Conservation (phyloP, 2,797 vertebrate species). For the Sternotherus odoratus region DNA sequence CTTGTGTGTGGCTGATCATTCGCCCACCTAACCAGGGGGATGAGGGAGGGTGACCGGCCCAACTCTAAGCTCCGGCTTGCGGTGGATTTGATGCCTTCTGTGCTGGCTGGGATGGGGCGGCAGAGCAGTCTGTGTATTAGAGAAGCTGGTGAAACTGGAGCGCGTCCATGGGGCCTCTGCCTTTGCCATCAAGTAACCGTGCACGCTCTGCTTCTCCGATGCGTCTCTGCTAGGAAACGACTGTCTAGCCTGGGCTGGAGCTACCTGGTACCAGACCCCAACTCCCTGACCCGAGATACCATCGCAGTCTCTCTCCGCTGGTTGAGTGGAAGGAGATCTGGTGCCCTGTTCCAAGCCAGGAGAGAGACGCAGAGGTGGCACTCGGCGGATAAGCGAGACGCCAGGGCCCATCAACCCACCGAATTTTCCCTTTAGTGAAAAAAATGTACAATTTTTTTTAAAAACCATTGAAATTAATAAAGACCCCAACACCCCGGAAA, state of each 20-base stretch:
- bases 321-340: not conserved
- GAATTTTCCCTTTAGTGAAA: not conserved
- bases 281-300: not conserved
- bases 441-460: conserved; percentile 20
- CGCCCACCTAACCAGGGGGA: not conserved
- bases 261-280: not conserved
- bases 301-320: not conserved
- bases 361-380: not conserved
- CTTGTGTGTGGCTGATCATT: not conserved
- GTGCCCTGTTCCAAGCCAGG: not conserved
- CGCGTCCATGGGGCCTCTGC: not conserved
- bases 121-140: not conserved
- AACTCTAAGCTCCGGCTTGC: not conserved
- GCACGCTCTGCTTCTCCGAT: not conserved
- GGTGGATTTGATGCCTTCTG: not conserved
- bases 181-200: not conserved
- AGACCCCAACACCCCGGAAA: not conserved
- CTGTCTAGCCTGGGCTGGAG: not conserved
- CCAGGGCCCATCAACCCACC: too few relatives aligned
- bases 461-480: conserved; percentile 31
- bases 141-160: not conserved
- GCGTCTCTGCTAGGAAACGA: not conserved
- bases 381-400: not conserved
- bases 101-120: not conserved
- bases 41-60: not conserved